Evolutionary conservation across 2,113 vertebrate species (phyloP).

Genomic region (Coracopsis vasa): DNA sequence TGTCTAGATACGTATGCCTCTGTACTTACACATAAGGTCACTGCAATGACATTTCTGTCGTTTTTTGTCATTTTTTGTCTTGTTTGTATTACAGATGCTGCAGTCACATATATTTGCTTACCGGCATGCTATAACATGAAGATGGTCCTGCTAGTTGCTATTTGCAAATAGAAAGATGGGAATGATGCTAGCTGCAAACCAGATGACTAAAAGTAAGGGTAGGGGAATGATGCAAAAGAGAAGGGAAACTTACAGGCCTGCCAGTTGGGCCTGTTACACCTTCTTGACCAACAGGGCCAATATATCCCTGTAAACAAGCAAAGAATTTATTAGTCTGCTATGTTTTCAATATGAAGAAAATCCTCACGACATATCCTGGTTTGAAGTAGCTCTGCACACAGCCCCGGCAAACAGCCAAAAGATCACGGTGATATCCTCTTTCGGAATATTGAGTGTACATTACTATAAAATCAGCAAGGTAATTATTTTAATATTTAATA

Average conservation of each 20-base stretch:
- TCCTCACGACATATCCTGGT: not conserved
- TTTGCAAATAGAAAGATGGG: not conserved
- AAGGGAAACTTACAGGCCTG: conserved; percentile 78
- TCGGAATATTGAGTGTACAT: not conserved
- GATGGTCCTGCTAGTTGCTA: not conserved
- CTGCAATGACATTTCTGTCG: not conserved
- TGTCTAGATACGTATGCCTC: not conserved
- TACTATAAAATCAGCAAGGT: not conserved
- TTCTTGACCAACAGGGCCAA: conserved; percentile 86
- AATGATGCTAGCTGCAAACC: not conserved
- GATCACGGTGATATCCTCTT: not conserved
- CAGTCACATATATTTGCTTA: not conserved
- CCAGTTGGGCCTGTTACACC: conserved; percentile 88
- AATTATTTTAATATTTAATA: not conserved
- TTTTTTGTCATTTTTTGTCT: not conserved
- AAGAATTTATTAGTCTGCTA: not conserved
- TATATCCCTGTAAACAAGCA: conserved; percentile 83
- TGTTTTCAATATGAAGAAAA: not conserved
- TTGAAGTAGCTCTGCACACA: not conserved
- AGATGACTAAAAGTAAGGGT: not conserved
- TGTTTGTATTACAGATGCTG: not conserved
- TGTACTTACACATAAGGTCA: not conserved
- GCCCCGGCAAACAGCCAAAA: not conserved
- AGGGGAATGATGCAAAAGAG: not conserved
- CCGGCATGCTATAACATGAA: not conserved